phyloP scores from a whole-genome alignment of 2,888 invertebrate genomes.

The Horisme vitalbata region DNA sequence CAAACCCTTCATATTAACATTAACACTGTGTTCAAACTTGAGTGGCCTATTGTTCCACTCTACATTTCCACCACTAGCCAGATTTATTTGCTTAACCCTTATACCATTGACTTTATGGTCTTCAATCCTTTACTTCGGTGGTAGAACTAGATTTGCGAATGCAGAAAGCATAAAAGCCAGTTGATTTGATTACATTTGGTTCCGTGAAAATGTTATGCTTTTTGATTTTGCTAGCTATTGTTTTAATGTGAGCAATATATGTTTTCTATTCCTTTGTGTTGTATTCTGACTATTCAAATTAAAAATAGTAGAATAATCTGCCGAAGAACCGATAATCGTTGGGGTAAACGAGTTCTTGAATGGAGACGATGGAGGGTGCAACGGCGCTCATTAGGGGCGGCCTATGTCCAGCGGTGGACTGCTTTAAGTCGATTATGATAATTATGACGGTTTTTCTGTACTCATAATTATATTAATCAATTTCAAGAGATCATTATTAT shows the following conservation, averaged over 20 bases:
- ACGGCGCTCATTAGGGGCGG: too few species aligned
- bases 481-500: too few species aligned
- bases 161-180: constrained; percentile 51
- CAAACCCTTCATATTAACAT: constrained; percentile 63
- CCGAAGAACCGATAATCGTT: too few species aligned
- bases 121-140: constrained; percentile 26
- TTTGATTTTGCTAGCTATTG: constrained; percentile 27
- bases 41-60: constrained; percentile 61
- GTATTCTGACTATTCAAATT: not conserved
- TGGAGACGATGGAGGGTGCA: too few species aligned
- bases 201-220: constrained; percentile 51
- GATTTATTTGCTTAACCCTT: constrained; percentile 22
- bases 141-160: constrained; percentile 24
- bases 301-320: too few species aligned
- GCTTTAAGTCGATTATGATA: too few species aligned
- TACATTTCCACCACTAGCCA: constrained; percentile 37
- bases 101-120: constrained; percentile 20
- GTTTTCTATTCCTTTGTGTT: not conserved
- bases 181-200: constrained; percentile 65
- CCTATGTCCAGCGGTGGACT: too few species aligned
- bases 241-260: constrained; percentile 4
- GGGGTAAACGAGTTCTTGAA: too few species aligned
- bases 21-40: constrained; percentile 57
- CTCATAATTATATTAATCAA: too few species aligned
- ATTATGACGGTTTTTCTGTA: too few species aligned